phyloP scores from a whole-genome alignment of 2,797 vertebrate genomes.

The Cossypha caffra region DNA sequence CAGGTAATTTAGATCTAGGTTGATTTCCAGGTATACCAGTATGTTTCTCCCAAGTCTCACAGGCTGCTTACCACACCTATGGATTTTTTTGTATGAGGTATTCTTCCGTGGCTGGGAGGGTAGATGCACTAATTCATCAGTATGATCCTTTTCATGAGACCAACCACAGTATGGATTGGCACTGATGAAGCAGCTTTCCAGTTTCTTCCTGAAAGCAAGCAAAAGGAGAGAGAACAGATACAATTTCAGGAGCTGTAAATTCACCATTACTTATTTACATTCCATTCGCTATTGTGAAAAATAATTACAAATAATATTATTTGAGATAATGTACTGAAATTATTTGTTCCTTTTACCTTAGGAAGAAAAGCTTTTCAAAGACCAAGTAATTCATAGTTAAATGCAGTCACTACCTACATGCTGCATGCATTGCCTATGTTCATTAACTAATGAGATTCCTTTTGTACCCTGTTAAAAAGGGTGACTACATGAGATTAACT shows the following conservation, averaged over 20 bases:
- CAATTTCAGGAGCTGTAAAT: neutral
- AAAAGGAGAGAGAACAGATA: neutral
- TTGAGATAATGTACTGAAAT: neutral
- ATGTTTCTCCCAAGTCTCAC: neutral
- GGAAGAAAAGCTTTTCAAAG: neutral
- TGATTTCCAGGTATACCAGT: neutral
- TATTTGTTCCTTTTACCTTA: neutral
- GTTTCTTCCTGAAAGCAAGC: constrained; percentile 48
- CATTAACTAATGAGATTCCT: neutral
- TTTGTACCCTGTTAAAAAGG: neutral
- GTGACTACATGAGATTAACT: neutral
- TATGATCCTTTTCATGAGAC: constrained; percentile 23
- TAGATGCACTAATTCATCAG: neutral
- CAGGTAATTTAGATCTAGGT: neutral
- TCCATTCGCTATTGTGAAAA: neutral
- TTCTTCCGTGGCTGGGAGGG: neutral
- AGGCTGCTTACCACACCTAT: neutral
- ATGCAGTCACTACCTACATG: neutral
- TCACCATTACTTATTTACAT: neutral
- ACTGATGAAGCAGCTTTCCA: constrained; percentile 61
- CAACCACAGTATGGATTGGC: constrained; percentile 48
- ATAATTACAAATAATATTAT: neutral
- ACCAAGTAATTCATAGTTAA: neutral
- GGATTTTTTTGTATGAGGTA: neutral
- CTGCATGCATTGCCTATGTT: neutral